Percentiles rank a stretch among this genome's conserved stretches.
These are phyloP conservation scores for Heliconius charithonia DNA, from an alignment of 2,888 invertebrate genomes.

Conservation along the genomic window DNA sequence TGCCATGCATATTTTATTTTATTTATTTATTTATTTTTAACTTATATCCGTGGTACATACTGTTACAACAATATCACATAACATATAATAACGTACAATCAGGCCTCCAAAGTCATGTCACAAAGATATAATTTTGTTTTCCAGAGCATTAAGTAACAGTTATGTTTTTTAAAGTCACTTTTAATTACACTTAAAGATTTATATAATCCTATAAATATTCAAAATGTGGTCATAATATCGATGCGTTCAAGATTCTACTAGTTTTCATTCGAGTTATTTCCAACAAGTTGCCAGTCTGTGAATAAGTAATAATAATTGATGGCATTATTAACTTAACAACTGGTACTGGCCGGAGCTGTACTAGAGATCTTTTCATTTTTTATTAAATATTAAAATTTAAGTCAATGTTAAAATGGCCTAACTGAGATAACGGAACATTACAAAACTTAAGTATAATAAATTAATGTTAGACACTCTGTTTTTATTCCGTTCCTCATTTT, in stretches of 20 bases:
- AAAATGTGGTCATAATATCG: conserved; percentile 23
- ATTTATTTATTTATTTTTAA: no score
- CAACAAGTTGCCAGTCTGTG: conserved; percentile 20
- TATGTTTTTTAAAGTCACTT: neutral
- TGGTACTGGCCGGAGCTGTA: conserved; percentile 21
- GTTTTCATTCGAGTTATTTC: conserved; percentile 38
- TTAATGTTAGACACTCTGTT: no score
- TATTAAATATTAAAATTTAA: conserved; percentile 18
- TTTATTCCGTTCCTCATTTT: no score
- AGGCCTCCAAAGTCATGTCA: neutral
- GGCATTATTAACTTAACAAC: conserved; percentile 29
- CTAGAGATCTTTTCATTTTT: conserved; percentile 9
- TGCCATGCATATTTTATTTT: no score
- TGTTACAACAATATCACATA: no score
- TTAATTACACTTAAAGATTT: conserved; percentile 15
- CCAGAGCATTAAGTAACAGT: neutral
- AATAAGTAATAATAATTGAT: conserved; percentile 33
- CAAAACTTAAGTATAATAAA: neutral
- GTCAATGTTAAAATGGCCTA: neutral
- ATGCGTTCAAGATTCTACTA: conserved; percentile 34
- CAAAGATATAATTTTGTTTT: neutral
- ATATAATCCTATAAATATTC: conserved; percentile 27
- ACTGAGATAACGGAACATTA: neutral
- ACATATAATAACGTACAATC: neutral
- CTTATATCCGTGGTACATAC: no score